Conservation (phyloP, 2,113 vertebrate genomes). For the Synchiropus splendidus region DNA sequence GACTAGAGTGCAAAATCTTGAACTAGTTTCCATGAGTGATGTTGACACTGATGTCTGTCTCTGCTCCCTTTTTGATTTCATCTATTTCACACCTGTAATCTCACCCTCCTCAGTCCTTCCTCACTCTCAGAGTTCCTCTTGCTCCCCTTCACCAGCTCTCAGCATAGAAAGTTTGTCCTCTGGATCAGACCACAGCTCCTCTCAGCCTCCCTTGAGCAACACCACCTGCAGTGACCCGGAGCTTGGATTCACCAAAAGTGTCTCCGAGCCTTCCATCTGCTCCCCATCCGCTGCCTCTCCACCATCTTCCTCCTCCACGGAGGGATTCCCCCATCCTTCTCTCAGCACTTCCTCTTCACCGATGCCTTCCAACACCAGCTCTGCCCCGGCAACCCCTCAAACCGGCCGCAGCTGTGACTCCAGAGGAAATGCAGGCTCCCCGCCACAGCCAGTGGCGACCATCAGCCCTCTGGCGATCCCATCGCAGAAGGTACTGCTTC, state of each 20-base stretch:
- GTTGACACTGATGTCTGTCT: constrained; percentile 1
- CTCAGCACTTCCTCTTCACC: constrained; percentile 23
- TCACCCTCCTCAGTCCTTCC: constrained; percentile 41
- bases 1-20: no score
- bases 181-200: constrained; percentile 67
- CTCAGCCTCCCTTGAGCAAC: constrained; percentile 45
- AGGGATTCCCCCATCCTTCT: constrained; percentile 29
- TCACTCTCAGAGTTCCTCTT: constrained; percentile 80
- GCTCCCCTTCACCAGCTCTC: constrained; percentile 84
- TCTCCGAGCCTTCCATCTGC: constrained; percentile 82
- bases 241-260: constrained; percentile 62
- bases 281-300: constrained; percentile 30
- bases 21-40: no score
- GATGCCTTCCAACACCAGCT: constrained; percentile 49
- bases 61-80: constrained; percentile 1
- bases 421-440: constrained; percentile 26
- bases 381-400: constrained; percentile 67
- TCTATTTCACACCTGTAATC: no score
- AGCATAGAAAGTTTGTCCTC: constrained; percentile 86
- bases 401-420: constrained; percentile 55
- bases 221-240: constrained; percentile 39
- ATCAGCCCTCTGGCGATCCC: constrained; percentile 44
- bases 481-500: constrained; percentile 11
- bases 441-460: constrained; percentile 37
- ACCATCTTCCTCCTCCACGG: constrained; percentile 37